These are phyloP conservation scores for Lichenostomus cassidix DNA, from an alignment of 2,113 vertebrate species.

Conservation along the genomic window DNA sequence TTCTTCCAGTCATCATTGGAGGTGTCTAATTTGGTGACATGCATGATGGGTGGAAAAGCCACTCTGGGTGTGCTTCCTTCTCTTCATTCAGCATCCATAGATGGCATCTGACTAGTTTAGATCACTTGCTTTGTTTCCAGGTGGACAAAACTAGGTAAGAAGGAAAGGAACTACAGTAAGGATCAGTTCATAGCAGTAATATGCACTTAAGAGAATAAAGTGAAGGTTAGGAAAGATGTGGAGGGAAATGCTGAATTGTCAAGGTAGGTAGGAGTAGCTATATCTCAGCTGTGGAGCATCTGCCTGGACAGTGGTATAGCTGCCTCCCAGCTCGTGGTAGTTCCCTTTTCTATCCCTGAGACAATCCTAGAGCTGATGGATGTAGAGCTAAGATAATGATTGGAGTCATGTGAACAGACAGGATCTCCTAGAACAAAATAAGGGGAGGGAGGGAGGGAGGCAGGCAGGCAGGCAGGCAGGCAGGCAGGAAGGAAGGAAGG, in stretches of 20 bases:
- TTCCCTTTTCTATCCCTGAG: not conserved
- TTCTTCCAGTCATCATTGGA: not conserved
- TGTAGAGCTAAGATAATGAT: not conserved
- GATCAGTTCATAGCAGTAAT: not conserved
- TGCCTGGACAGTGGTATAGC: not conserved
- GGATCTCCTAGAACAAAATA: not conserved
- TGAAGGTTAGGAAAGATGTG: not conserved
- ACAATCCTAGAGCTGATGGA: not conserved
- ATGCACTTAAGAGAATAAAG: not conserved
- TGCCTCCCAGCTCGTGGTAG: not conserved
- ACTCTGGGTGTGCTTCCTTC: not conserved
- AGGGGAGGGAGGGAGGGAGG: not conserved
- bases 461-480: too few species aligned
- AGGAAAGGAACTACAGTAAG: not conserved
- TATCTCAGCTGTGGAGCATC: not conserved
- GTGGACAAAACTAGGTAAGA: not conserved
- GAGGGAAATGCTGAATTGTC: not conserved
- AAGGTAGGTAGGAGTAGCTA: not conserved
- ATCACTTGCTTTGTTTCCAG: not conserved
- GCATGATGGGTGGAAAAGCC: not conserved
- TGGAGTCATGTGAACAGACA: not conserved
- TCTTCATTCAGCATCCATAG: not conserved
- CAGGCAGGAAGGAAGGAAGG: too few species aligned
- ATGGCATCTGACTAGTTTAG: not conserved
- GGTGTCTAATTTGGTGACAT: not conserved